A percentile compares a stretch with the other conserved stretches of the same genome.
phyloP scores from a whole-genome alignment of 2,888 invertebrate genomes.

The Calameuta pallipes region DNA sequence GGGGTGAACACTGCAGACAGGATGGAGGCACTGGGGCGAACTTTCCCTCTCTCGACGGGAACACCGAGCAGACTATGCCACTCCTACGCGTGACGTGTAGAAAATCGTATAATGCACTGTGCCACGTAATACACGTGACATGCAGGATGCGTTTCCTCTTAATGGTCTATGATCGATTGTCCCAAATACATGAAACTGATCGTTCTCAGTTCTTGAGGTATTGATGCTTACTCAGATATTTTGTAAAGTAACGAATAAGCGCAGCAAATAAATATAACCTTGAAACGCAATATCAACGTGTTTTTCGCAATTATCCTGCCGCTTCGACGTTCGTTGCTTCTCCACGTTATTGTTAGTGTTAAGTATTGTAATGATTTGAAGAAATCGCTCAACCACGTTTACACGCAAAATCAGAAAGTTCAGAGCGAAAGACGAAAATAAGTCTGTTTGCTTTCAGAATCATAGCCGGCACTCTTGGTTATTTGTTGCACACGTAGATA shows the following conservation, averaged over 20 bases:
- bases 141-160: neutral
- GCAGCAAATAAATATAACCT: neutral
- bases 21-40: constrained; percentile 63
- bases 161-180: neutral
- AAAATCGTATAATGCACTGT: neutral
- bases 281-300: neutral
- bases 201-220: neutral
- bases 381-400: neutral
- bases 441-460: neutral
- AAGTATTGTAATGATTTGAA: neutral
- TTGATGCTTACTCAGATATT: neutral
- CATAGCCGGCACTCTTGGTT: neutral
- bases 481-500: neutral
- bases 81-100: constrained; percentile 59
- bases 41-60: constrained; percentile 56
- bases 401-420: neutral
- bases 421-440: neutral
- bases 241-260: neutral
- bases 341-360: neutral
- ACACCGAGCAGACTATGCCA: constrained; percentile 40
- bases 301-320: neutral
- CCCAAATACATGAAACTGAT: neutral
- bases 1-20: constrained; percentile 47
- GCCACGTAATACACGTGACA: constrained; percentile 4
- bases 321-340: neutral